Conservation (phyloP, 2,113 vertebrate genomes). For the Malurus melanocephalus region DNA sequence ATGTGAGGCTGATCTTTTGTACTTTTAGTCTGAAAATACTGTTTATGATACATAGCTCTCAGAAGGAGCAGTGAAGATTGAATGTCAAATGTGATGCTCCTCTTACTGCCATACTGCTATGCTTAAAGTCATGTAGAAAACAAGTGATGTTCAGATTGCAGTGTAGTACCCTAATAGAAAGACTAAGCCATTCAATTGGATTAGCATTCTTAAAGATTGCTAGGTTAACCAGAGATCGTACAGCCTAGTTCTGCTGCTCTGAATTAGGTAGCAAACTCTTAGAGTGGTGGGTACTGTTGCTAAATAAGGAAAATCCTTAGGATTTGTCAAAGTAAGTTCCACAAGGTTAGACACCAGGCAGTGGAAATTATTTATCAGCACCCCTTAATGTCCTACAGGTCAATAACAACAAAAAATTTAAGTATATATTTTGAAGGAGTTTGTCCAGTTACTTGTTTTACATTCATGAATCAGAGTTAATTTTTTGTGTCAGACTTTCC, state of each 20-base stretch:
- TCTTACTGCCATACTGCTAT: background rate
- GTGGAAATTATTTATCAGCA: background rate
- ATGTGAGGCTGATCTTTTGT: background rate
- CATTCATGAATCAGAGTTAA: background rate
- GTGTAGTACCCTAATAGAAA: background rate
- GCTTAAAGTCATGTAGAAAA: background rate
- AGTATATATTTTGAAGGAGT: background rate
- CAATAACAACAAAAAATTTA: background rate
- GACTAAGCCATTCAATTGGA: slow-evolving; percentile 49
- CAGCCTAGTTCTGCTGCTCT: slow-evolving; percentile 25
- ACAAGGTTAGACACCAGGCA: slow-evolving; percentile 20
- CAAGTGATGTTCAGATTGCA: background rate
- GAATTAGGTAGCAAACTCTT: background rate
- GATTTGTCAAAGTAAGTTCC: slow-evolving; percentile 46
- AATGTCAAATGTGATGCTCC: background rate
- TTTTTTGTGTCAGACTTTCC: background rate
- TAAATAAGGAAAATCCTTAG: slow-evolving; percentile 58
- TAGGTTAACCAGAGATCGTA: slow-evolving; percentile 20
- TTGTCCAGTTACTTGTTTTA: background rate
- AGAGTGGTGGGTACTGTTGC: background rate
- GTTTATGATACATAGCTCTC: background rate
- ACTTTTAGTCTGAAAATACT: background rate
- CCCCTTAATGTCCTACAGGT: background rate
- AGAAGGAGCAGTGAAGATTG: background rate
- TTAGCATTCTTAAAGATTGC: slow-evolving; percentile 55